Percentiles rank a stretch among this genome's conserved stretches.
Conservation (phyloP, 1,140 invertebrate species). For the Fopius arisanus region DNA sequence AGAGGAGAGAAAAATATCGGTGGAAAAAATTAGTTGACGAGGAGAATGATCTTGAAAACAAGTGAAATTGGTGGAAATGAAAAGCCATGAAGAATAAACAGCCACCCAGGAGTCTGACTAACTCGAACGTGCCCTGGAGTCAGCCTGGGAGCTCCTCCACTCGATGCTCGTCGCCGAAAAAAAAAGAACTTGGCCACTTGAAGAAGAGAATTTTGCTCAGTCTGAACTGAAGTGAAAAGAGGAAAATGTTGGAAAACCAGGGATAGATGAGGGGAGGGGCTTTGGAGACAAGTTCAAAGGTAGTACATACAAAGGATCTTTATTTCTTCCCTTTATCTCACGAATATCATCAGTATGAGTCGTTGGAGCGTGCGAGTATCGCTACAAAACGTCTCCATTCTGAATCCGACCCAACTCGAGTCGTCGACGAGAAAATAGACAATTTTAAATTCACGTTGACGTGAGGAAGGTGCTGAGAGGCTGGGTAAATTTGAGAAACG, state of each 20-base stretch:
- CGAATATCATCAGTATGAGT: slow-evolving; percentile 31
- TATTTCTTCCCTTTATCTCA: slow-evolving; percentile 2
- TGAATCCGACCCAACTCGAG: slow-evolving; percentile 26
- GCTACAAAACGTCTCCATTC: slow-evolving; percentile 28
- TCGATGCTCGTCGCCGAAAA: background rate
- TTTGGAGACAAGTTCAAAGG: slow-evolving; percentile 29
- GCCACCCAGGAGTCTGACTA: slow-evolving; percentile 42
- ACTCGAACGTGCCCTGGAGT: slow-evolving; percentile 41
- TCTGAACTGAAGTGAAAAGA: slow-evolving; percentile 4
- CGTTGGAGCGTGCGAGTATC: slow-evolving; percentile 15
- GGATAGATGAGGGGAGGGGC: background rate
- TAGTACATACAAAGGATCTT: slow-evolving; percentile 32
- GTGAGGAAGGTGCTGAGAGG: background rate
- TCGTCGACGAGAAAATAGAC: slow-evolving; percentile 10
- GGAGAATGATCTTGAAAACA: slow-evolving; percentile 17
- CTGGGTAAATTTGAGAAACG: background rate
- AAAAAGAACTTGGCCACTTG: slow-evolving; percentile 27
- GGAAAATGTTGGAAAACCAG: background rate
- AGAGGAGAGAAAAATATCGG: background rate
- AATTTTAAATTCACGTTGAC: slow-evolving; percentile 20
- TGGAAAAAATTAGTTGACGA: background rate
- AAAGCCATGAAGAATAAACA: slow-evolving; percentile 30
- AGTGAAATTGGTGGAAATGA: slow-evolving; percentile 20
- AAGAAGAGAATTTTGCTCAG: slow-evolving; percentile 23
- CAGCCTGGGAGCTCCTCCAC: slow-evolving; percentile 25